Evolutionary conservation across 2,113 vertebrate genomes (phyloP), one percentile per base, ranked within the genome.

Genomic region (Phaetusa simplex): DNA sequence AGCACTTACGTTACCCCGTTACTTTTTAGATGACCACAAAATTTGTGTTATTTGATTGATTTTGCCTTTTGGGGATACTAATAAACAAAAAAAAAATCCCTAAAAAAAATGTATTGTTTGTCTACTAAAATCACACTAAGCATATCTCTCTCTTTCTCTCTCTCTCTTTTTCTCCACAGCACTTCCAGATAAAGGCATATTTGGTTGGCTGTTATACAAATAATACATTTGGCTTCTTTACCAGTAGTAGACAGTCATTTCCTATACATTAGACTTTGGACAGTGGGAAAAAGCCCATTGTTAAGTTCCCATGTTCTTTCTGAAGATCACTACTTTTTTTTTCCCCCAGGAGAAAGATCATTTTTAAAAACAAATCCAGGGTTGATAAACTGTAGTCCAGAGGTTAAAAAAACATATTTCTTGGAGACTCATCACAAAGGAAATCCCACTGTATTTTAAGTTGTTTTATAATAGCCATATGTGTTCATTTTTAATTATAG

Each of bases 321-420:
- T 82, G 58, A 96, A 89, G 61, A 74, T 36, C 6, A 55, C 17
- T 78, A 50, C 36, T 10, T 36, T 30, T 38, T 34, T 36, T 36
- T 89, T 38, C 40, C 53, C 24, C 50, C 18, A 24, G n/a, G 67
- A 93, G 50, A 88, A 97, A 94, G n/a, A 86, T 12, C 32, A 76
- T 43, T 93, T 96, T 73, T 29, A 84, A 90, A 73, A 95, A 91
- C 61, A 95, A 96, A 61, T 74, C 52, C 70, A 96, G 26, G 27
- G 32, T 59, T 88, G 40, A 97, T 40, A 87, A 91, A 86, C 74
- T 93, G 29, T 36, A 73, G 61, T 69, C 65, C 89, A 90, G 86
- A 87, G 52, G 52, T 85, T 90, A 95, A 95, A 65, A 40, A 38
- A 32, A 13, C 17, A 61, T 36, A 53, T 47, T 88, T 96, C n/a